Evolutionary conservation across 2,797 vertebrate species (phyloP), one percentile per base, ranked within the genome.

Genomic region (Rhadinocentrus ornatus): DNA sequence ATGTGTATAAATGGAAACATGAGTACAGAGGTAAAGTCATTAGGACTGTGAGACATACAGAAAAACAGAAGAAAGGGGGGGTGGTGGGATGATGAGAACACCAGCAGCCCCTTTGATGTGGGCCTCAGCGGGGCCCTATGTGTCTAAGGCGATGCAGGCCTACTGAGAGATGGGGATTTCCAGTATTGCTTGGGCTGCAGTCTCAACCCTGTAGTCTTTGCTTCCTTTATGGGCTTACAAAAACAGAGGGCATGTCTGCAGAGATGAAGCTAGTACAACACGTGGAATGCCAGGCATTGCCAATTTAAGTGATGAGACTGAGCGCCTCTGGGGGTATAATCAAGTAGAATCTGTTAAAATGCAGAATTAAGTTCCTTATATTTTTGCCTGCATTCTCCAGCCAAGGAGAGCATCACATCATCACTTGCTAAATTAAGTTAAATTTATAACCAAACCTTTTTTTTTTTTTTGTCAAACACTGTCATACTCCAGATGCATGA

Each of bases 161-260:
- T 66, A 68, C 71, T 68, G 79, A 88, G 86, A 78, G 86, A 88
- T 82, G 92, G 92, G 92, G 92, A 93, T 92, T 93, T 92, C 92
- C 92, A 92, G 68, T 59, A 0, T 59, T 10, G 82, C 83, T 77
- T 66, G 78, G 69, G 80, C 87, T 91, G 81, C 82, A 59, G 66
- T 87, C 88, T 87, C 87, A 76, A 88, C 90, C 83, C 80, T 82
- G 80, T 50, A 81, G 84, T 72, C 71, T 84, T 48, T 10, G 70
- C 85, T 89, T 87, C 88, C 80, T 92, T 76, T 73, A 62, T 79
- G 78, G 83, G 83, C 83, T 76, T 75, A 32, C 86, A 86, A 86
- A 82, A 73, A 69, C 73, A 70, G 29, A 64, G 65, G 67, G 48
- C 12, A 35, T 6, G 44, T 69, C 70, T 68, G 27, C 58, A n/a